These are phyloP conservation scores for Stictocephala bisonia DNA, from an alignment of 2,888 invertebrate species.

Conservation along the genomic window DNA sequence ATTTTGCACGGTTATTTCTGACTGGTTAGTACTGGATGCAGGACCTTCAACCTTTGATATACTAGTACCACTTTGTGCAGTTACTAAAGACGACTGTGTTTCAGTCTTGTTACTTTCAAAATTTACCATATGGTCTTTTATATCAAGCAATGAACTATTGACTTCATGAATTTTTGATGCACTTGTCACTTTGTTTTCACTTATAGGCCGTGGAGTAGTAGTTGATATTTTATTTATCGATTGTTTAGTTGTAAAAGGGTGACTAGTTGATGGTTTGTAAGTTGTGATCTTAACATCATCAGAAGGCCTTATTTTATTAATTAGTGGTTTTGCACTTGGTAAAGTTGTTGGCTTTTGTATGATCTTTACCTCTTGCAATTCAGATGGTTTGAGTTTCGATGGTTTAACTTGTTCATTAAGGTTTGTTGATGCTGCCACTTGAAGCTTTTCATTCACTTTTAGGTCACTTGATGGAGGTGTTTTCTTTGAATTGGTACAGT, in stretches of 20 bases:
- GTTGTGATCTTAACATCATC: slow-evolving; percentile 37
- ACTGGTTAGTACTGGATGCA: slow-evolving; percentile 11
- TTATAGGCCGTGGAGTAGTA: slow-evolving; percentile 5
- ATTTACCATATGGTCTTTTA: not conserved
- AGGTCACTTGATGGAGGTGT: not conserved
- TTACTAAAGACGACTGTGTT: not conserved
- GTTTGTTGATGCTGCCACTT: slow-evolving; percentile 21
- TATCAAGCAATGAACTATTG: slow-evolving; percentile 22
- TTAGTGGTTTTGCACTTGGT: not conserved
- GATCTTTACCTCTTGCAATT: slow-evolving; percentile 14
- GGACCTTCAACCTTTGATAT: not conserved
- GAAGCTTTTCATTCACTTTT: slow-evolving; percentile 20
- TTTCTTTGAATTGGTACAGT: slow-evolving; percentile 7
- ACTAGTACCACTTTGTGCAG: not conserved
- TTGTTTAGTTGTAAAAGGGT: slow-evolving; percentile 31
- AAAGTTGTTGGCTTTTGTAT: slow-evolving; percentile 15
- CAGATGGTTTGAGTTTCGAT: slow-evolving; percentile 20
- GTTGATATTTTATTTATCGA: slow-evolving; percentile 30
- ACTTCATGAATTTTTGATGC: slow-evolving; percentile 36
- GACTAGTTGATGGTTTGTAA: slow-evolving; percentile 34
- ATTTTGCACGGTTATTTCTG: not conserved
- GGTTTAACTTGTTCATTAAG: not conserved
- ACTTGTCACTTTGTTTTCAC: slow-evolving; percentile 14
- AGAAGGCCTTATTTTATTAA: slow-evolving; percentile 26
- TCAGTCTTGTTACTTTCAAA: not conserved